phyloP scores from a whole-genome alignment of 2,888 invertebrate species.

The Pollenia angustigena region DNA sequence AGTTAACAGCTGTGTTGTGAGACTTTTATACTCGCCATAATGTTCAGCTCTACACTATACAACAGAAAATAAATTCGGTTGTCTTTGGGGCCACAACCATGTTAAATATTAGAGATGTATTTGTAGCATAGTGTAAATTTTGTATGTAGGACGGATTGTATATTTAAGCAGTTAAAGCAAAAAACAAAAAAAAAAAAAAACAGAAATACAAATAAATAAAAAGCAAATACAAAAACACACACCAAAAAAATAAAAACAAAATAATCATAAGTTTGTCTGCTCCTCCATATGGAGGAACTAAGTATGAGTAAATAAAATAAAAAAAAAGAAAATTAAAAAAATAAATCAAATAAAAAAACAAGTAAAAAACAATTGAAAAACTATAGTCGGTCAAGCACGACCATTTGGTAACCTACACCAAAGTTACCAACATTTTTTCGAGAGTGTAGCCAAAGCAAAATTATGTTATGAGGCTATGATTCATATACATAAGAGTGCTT shows the following conservation, averaged over 20 bases:
- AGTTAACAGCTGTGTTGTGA: conserved; percentile 64
- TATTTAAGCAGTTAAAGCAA: conserved; percentile 31
- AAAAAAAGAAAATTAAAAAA: not conserved
- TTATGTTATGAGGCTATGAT: too few species aligned
- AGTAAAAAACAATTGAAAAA: not conserved
- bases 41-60: conserved; percentile 32
- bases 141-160: conserved; percentile 30
- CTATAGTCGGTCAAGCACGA: not conserved
- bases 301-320: conserved; percentile 46
- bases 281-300: conserved; percentile 61
- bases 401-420: not conserved
- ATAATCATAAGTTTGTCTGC: conserved; percentile 60
- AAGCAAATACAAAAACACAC: conserved; percentile 29
- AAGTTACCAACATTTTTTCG: too few species aligned
- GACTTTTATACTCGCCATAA: conserved; percentile 68
- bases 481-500: too few species aligned
- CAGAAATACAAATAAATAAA: not conserved
- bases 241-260: conserved; percentile 52
- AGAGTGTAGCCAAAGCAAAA: too few species aligned
- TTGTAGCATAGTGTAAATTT: conserved; percentile 42
- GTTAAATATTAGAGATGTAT: not conserved
- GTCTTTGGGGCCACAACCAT: not conserved
- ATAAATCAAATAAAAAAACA: conserved; percentile 14
- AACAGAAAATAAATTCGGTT: conserved; percentile 27
- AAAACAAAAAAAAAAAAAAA: conserved; percentile 20